These are phyloP conservation scores for Cheirogaleus major DNA, from an alignment of 2,797 vertebrate genomes.

Conservation along the genomic window DNA sequence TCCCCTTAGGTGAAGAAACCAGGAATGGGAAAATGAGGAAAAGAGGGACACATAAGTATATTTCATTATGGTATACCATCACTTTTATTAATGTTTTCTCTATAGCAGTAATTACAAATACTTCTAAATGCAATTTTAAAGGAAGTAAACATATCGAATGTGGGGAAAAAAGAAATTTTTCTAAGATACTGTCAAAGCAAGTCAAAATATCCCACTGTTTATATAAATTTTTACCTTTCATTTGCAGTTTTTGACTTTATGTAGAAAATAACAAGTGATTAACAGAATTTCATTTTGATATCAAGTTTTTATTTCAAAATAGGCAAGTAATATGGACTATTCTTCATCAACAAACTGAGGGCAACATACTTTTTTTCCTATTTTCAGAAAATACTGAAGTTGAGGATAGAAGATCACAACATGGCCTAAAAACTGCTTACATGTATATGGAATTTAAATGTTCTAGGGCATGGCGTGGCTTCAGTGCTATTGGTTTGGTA, in stretches of 20 bases:
- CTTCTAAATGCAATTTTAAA: neutral
- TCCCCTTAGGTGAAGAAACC: neutral
- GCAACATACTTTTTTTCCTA: neutral
- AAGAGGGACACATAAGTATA: neutral
- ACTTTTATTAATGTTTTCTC: neutral
- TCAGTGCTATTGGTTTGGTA: neutral
- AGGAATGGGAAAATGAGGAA: neutral
- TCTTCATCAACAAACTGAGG: neutral
- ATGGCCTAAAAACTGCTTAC: neutral
- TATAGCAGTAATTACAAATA: neutral
- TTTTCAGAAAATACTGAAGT: neutral
- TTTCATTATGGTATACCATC: neutral
- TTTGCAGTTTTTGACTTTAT: neutral
- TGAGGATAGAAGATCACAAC: neutral
- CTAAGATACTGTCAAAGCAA: neutral
- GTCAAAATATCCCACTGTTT: neutral
- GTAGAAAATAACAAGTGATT: neutral
- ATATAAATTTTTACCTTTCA: neutral
- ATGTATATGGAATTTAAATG: neutral
- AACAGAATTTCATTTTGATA: neutral
- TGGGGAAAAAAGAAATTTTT: neutral
- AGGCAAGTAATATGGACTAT: neutral
- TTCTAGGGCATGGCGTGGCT: neutral
- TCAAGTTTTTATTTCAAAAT: neutral
- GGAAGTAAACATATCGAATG: neutral